These are phyloP conservation scores for Alviniconcha marisindica DNA, from an alignment of 1,140 invertebrate genomes.

Conservation along the genomic window DNA sequence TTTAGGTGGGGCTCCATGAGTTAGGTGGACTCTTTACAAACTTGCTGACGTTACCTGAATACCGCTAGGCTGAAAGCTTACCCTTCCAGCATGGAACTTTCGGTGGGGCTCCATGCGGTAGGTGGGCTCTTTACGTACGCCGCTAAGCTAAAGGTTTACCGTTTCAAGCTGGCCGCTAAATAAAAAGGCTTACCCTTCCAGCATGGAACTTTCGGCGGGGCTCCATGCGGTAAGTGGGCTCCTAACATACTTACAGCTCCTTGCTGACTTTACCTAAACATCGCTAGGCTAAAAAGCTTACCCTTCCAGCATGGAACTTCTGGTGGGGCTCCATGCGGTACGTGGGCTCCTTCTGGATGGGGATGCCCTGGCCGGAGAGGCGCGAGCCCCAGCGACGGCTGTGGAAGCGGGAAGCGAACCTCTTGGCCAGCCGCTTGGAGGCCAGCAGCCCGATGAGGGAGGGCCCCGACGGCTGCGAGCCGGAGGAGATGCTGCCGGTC, in stretches of 20 bases:
- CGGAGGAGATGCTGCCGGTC: neutral
- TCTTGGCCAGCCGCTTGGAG: slow-evolving; percentile 59
- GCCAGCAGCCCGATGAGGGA: slow-evolving; percentile 60
- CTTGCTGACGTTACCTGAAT: too few species aligned
- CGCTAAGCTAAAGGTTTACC: too few species aligned
- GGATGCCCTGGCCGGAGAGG: slow-evolving; percentile 29
- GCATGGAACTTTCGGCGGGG: slow-evolving; percentile 56
- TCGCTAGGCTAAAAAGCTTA: neutral
- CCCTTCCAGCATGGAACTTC: slow-evolving; percentile 54
- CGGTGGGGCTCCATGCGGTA: too few species aligned
- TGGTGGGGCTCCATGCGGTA: slow-evolving; percentile 62
- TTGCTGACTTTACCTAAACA: too few species aligned
- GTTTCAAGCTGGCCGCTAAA: too few species aligned
- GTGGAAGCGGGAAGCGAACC: slow-evolving; percentile 43
- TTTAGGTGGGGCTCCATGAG: too few species aligned
- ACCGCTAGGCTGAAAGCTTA: too few species aligned
- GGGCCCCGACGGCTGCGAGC: slow-evolving; percentile 32
- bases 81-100: too few species aligned
- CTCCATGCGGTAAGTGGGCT: slow-evolving; percentile 64
- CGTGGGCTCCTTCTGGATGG: slow-evolving; percentile 54
- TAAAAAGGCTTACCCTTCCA: slow-evolving; percentile 28
- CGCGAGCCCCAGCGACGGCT: slow-evolving; percentile 43
- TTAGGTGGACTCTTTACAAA: too few species aligned
- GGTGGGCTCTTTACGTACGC: too few species aligned
- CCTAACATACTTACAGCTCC: too few species aligned